Base-by-base conservation (phyloP, 2,113 vertebrate genomes). In the Ciconia boyciana region DNA sequence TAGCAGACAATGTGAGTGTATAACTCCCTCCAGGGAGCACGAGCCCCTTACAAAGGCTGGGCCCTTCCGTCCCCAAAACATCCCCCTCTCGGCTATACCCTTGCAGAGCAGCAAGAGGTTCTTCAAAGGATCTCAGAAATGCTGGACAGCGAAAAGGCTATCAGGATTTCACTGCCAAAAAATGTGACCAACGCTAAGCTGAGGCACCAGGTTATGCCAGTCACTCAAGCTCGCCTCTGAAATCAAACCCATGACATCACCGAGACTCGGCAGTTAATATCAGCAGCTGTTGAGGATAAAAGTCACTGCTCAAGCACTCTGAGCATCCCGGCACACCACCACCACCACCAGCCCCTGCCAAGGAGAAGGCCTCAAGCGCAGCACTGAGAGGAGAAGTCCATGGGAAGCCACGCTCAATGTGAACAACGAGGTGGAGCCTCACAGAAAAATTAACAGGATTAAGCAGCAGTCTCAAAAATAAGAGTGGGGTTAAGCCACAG, bases 231-330 rank as follows among this genome's bases (percentile, higher is more conserved):
- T 81, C 0, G 3, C 79, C 93, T 71, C 90, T 8, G 29, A 95
- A 95, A 94, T 93, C 85, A 92, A 96, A 60, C 64, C 88, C 94
- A 62, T 96, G 93, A 97, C 83, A 90, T 97, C 96, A 96, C 46
- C 0, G 24, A 92, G 83, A 55, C 55, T 77, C 64, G 0, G 60
- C 83, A 86, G 71, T 64, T 86, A 80, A 71, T 92, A 94, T 4
- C 96, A 93, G 95, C 96, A 97, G 95, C 95, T 97, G 96, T 92
- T 92, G 90, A 94, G 95, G 85, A 95, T 87, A 90, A 94, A 96
- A 96, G 88, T 95, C 92, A 90, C 51, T 76, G 87, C 78, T 89
- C 74, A 87, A 92, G 94, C 94, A 96, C 93, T 89, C 84, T 43
- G 74, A 93, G 78, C 81, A 93, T 87, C 70, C 70, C 21, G 0